These are phyloP conservation scores for Ondatra zibethicus DNA, from an alignment of 2,113 vertebrate species.

Conservation along the genomic window DNA sequence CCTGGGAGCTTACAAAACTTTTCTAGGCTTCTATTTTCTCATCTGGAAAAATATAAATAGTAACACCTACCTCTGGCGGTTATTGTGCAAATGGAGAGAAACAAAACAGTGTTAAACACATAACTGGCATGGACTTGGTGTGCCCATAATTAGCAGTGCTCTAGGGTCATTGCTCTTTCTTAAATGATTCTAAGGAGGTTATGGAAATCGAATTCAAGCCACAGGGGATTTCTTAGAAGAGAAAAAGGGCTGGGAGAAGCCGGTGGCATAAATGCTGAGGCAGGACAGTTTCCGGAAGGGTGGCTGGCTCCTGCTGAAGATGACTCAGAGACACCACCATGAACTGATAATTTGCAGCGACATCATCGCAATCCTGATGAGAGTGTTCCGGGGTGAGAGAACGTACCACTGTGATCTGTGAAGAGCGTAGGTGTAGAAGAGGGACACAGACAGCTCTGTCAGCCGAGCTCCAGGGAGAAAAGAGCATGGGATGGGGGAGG, in stretches of 20 bases:
- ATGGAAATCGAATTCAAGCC: not conserved
- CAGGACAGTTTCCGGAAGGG: not conserved
- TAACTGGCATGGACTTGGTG: not conserved
- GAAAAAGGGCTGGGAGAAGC: not conserved
- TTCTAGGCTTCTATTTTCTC: conserved; percentile 32
- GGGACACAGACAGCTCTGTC: not conserved
- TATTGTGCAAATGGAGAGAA: not conserved
- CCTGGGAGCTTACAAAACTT: not conserved
- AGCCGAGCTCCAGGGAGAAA: conserved; percentile 11
- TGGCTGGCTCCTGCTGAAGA: fast-evolving
- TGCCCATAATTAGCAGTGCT: not conserved
- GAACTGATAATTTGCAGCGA: not conserved
- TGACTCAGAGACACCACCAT: not conserved
- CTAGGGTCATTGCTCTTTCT: not conserved
- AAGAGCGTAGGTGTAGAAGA: not conserved
- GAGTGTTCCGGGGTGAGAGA: not conserved
- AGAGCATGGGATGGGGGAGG: not conserved
- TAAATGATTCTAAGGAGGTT: conserved; percentile 19
- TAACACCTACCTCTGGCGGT: not conserved
- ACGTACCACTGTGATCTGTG: not conserved
- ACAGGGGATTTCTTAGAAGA: not conserved
- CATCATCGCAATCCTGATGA: not conserved
- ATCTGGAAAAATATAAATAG: not conserved
- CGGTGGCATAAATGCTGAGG: not conserved
- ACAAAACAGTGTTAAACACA: not conserved